Base-by-base conservation (phyloP, 1,140 invertebrate species). In the Aphaenogaster ashmeadi region DNA sequence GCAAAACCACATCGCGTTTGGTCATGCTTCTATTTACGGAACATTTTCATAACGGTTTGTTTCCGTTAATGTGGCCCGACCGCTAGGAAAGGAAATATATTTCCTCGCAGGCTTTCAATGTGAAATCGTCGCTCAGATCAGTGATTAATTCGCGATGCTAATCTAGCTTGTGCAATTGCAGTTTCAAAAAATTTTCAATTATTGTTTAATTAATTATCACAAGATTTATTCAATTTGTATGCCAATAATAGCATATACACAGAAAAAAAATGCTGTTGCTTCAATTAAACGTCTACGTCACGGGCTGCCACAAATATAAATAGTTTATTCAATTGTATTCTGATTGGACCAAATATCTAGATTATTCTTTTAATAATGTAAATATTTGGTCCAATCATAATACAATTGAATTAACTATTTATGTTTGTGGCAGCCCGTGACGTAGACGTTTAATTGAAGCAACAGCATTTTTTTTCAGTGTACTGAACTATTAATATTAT, bases 1-100 rank as follows among this genome's bases (percentile, higher is more conserved):
- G 90, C 92, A 93, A 91, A 94, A 90, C 93, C 94, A 92, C 93
- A 80, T 67, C 88, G 71, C 90, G 88, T 91, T 91, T 86, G 87
- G 90, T 91, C 88, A 87, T 89, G 90, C 90, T 91, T 87, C 90
- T 91, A 91, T 91, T 91, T 91, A 91, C 90, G 90, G 88, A 89
- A 91, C 89, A 91, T 91, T 91, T 91, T 91, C 90, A 85, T 89
- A 87, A 91, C 84, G 88, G 88, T 91, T 91, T 89, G 84, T 91
- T 91, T 91, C 84, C 87, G 79, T 88, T 90, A 90, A 90, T 90
- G 80, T 86, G 79, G 75, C 86, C 80, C 74, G 69, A 15, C 80
- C 80, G n/a, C 38, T 50, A 69, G 62, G 56, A 86, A 71, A 80
- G 89, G 69, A 86, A 80, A 89, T 79, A 47, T 86, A 88, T 88